Conservation (phyloP, 2,888 invertebrate genomes). For the Cephus runcator region DNA sequence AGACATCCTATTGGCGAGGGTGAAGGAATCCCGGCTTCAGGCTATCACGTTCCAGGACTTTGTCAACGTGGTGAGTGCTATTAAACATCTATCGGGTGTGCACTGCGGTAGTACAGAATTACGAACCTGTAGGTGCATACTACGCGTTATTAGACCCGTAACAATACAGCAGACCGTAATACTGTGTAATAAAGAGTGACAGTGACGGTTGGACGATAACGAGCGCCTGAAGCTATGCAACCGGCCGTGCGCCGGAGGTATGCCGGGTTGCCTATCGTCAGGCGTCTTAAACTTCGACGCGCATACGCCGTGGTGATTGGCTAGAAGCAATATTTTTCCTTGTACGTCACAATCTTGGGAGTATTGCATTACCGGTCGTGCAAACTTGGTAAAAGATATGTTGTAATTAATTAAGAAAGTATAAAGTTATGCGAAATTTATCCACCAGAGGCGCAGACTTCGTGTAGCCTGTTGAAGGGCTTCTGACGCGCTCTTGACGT, state of each 20-base stretch:
- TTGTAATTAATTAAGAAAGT: background rate
- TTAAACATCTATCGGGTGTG: background rate
- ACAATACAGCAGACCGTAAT: background rate
- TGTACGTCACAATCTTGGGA: background rate
- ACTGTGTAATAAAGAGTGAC: background rate
- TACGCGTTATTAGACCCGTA: background rate
- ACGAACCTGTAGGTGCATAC: background rate
- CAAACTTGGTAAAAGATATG: background rate
- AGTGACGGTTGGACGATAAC: background rate
- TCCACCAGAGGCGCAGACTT: background rate
- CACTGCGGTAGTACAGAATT: background rate
- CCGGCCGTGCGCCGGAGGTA: background rate
- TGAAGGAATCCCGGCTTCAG: conserved; percentile 63
- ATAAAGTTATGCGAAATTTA: background rate
- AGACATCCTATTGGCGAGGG: conserved; percentile 68
- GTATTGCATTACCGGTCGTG: background rate
- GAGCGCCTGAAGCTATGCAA: background rate
- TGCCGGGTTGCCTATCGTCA: background rate
- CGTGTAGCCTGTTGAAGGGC: background rate
- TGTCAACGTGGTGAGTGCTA: conserved; percentile 88
- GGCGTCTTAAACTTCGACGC: background rate
- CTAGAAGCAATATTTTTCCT: background rate
- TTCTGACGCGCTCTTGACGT: background rate
- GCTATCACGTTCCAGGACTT: conserved; percentile 94
- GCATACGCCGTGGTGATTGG: background rate